A percentile compares a stretch with the other conserved stretches of the same genome.
Evolutionary conservation across 1,140 invertebrate genomes (phyloP).

Genomic region (Episyrphus balteatus): DNA sequence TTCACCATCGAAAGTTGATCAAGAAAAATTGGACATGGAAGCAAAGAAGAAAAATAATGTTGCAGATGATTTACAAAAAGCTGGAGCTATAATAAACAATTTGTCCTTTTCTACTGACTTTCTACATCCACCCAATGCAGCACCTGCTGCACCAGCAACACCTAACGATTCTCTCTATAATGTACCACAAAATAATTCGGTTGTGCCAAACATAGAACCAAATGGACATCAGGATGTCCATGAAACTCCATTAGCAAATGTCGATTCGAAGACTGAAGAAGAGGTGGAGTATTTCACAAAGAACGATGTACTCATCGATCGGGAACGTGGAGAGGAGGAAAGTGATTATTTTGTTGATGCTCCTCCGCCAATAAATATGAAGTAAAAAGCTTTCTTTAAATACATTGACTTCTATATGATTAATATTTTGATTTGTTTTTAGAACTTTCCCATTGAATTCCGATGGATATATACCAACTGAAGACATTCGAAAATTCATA

Average conservation of each 20-base stretch:
- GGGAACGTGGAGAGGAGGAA: slow-evolving; percentile 9
- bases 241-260: slow-evolving; percentile 15
- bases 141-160: background rate
- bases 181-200: slow-evolving; percentile 42
- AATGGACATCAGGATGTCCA: too few relatives aligned
- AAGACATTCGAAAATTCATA: slow-evolving; percentile 18
- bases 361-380: slow-evolving; percentile 1
- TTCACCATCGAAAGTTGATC: background rate
- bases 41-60: background rate
- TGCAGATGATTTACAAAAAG: too few relatives aligned
- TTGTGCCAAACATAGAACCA: slow-evolving; percentile 17
- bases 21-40: background rate
- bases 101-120: slow-evolving; percentile 8
- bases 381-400: background rate
- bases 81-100: too few relatives aligned
- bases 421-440: background rate
- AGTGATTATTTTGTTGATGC: background rate
- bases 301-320: slow-evolving; percentile 22
- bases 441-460: background rate
- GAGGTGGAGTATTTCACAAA: slow-evolving; percentile 29
- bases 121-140: background rate
- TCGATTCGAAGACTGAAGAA: slow-evolving; percentile 19
- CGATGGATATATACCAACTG: slow-evolving; percentile 23
- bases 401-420: background rate
- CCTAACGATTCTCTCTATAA: slow-evolving; percentile 36